Percentiles rank a stretch among this genome's conserved stretches.
These are phyloP conservation scores for Mus caroli DNA, from an alignment of 2,797 vertebrate genomes.

Conservation along the genomic window DNA sequence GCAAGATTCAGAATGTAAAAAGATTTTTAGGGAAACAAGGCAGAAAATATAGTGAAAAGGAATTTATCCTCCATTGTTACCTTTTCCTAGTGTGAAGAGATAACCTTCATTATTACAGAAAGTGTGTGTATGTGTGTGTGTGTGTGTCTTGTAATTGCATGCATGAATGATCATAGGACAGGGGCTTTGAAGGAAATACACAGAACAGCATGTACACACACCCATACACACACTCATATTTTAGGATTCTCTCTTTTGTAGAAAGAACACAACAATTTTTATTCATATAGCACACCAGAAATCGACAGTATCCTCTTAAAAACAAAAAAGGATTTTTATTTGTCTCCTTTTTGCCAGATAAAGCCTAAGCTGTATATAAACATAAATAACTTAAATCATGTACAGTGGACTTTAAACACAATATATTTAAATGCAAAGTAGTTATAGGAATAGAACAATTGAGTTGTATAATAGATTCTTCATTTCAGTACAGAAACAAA, in stretches of 20 bases:
- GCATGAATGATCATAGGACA: background rate
- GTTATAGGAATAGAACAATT: constrained; percentile 66
- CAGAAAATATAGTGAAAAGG: background rate
- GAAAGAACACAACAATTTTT: constrained; percentile 24
- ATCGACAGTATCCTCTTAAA: constrained; percentile 35
- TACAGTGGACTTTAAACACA: constrained; percentile 67
- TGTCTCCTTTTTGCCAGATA: constrained; percentile 51
- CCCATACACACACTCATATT: background rate
- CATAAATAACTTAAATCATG: constrained; percentile 67
- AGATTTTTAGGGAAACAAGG: background rate
- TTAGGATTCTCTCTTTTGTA: constrained; percentile 28
- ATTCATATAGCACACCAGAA: constrained; percentile 1
- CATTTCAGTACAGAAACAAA: constrained; percentile 72
- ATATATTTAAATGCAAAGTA: constrained; percentile 78
- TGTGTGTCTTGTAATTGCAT: background rate
- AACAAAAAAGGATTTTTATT: constrained; percentile 27
- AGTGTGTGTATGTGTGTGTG: background rate
- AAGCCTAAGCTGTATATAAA: constrained; percentile 52
- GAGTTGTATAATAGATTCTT: constrained; percentile 65
- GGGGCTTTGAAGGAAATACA: background rate
- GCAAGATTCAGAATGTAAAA: constrained; percentile 11
- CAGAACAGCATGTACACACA: background rate
- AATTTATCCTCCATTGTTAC: constrained; percentile 27
- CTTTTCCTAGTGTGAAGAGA: constrained; percentile 33
- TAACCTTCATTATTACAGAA: constrained; percentile 4